Evolutionary conservation across 1,140 invertebrate species (phyloP).

Genomic region (Tetramorium simillimum): DNA sequence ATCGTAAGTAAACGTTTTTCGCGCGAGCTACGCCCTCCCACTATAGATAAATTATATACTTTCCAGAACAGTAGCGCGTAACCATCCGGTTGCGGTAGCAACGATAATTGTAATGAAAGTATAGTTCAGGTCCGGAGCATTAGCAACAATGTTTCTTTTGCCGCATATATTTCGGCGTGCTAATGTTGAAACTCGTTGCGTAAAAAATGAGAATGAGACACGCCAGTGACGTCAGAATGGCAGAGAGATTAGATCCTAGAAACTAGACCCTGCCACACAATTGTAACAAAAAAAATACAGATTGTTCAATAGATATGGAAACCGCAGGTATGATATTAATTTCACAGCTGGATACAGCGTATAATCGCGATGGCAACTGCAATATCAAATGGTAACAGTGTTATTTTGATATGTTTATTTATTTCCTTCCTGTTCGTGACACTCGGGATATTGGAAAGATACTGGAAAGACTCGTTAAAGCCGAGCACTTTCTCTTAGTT

Average conservation of each 20-base stretch:
- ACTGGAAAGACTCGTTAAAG: neutral
- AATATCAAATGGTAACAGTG: slow-evolving; percentile 14
- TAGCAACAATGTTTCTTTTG: slow-evolving; percentile 53
- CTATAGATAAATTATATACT: slow-evolving; percentile 60
- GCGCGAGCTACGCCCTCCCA: slow-evolving; percentile 22
- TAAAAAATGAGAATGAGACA: slow-evolving; percentile 9
- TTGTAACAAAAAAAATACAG: slow-evolving; percentile 49
- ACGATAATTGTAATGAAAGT: slow-evolving; percentile 59
- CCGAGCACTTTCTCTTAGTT: slow-evolving; percentile 2
- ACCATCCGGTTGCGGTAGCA: slow-evolving; percentile 47
- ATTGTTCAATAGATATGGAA: slow-evolving; percentile 44
- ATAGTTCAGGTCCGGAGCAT: slow-evolving; percentile 42
- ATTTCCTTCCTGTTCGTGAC: neutral
- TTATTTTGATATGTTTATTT: slow-evolving; percentile 26
- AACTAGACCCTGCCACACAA: neutral
- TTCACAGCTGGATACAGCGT: slow-evolving; percentile 33
- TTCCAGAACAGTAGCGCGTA: slow-evolving; percentile 62
- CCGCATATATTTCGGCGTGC: neutral
- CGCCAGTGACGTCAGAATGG: slow-evolving; percentile 31
- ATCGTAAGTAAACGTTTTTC: slow-evolving; percentile 63
- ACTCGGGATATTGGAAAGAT: neutral
- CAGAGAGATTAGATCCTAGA: slow-evolving; percentile 36
- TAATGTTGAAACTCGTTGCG: slow-evolving; percentile 45
- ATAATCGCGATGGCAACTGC: neutral
- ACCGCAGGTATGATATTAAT: slow-evolving; percentile 56